Base-by-base conservation (phyloP, 1,140 invertebrate genomes). In the Drepana arcuata region DNA sequence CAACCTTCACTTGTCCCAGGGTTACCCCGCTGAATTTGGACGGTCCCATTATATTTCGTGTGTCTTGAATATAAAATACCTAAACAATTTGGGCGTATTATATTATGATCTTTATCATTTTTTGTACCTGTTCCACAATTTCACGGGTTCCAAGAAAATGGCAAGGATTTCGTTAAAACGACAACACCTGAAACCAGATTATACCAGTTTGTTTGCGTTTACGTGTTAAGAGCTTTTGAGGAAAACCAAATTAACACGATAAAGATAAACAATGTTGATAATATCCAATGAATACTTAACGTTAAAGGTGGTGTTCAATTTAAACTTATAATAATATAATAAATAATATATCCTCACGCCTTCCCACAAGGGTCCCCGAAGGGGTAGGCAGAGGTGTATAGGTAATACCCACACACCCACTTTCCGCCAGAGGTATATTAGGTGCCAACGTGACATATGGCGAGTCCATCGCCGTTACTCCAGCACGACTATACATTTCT, bases 41-140 rank as follows among this genome's bases (percentile, higher is more conserved):
- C 34, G 27, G 12, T 26, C 25, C 34, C 35, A 43, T 51, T 43
- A 51, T 33, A 44, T 48, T 39, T 48, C 23, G 34, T 51, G 41
- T 18, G 44, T 29, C 32, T 31, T 39, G 45, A 48, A 51, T 48
- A 14, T 47, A 44, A 37, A 49, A 39, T 30, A 40, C 14, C 26
- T 36, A 38, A 44, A 47, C 39, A 46, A 46, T 48, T 37, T 40
- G 16, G 23, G 36, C 30, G 16, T 24, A n/a, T 16, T 24, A 13
- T 38, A 25, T 31, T 32, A 16, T 31, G 24, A n/a, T 27, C 14
- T 18, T 34, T 27, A 39, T 16, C 25, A 25, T 25, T 21, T 21
- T 21, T 9, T 9, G 18, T 21, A 21, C 4, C 18, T 21, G 4
- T 21, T 21, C 18, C 18, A 5, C 18, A 5, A 9, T 21, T 9